Base-by-base conservation (phyloP, 2,888 invertebrate species). In the Tachina lurida region DNA sequence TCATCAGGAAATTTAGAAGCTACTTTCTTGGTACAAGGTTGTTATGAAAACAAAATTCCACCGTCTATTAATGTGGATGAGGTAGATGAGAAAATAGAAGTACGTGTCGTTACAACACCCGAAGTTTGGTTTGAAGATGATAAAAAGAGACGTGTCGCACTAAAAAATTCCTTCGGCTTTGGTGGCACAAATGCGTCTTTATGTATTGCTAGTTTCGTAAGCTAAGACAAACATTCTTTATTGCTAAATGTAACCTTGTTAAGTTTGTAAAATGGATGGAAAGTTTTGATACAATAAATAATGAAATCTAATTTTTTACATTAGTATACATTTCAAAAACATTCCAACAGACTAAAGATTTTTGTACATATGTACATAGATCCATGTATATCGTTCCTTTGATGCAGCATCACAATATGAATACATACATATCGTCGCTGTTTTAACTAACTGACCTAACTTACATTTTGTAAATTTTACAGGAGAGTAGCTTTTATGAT, bases 81-180 rank as follows among this genome's bases (percentile, higher is more conserved):
- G 62, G 93, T 96, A 67, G 94, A 95, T 77, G 95, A 95, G 90
- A 94, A 95, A 60, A 92, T 94, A 68, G 92, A 93, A 83, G 92
- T 98, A 75, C 95, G 96, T 91, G 95, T 97, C 93, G 96, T 97
- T 5, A 93, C 94, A 8, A 94, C 95, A 88, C 58, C 90, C 89
- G 74, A 90, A 87, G 65, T 88, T 5, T 92, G 92, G 92, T 87
- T 84, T 47, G 22, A 63, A 0, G 81, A 88, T 41, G n/a, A 9
- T 0, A 84, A 71, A 0, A 83, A 71, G 1, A 94, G 93, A 89
- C 94, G 96, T 90, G 93, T 98, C 89, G 98, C 98, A 17, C 92
- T 99, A 71, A 98, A 98, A 92, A 99, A 99, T 93, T 98, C 99
- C 0, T 99, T 99, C 94, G 99, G 99, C 8, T 99, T 99, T 94